Evolutionary conservation across 2,888 invertebrate genomes (phyloP), one percentile per base, ranked within the genome.

Genomic region (Willowsia nigromaculata): DNA sequence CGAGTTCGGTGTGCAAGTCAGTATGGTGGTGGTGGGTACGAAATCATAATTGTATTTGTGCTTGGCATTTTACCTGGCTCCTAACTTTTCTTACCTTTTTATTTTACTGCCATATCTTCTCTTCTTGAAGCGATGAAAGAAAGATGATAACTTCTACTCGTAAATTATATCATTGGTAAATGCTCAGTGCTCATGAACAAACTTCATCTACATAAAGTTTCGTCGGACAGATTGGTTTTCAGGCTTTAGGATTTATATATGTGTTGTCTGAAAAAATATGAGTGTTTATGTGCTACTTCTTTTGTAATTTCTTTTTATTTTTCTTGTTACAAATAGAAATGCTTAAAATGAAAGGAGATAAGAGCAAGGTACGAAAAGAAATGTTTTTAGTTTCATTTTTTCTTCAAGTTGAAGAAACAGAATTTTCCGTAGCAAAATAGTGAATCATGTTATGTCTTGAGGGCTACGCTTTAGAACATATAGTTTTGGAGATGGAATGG

Each of bases 91-190:
- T n/a, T 68, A 82, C 82, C 71, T 71, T 84, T 84, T 30, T 37
- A 37, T 84, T 84, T 84, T 84, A 84, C 71, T 68, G 56, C 65
- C 30, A 30, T 13, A 33, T 56, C 37, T 68, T 71, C 37, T 37
- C 25, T 53, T 37, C 25, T 53, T 43, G 59, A 33, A 56, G 56
- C 80, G 56, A 86, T 68, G 56, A 80, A 65, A 71, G 86, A 65
- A 65, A 56, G 50, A 86, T 86, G 78, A 85, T 85, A 78, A 78
- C 78, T 65, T 59, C 43, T 62, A 50, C 65, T 86, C 86, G 86
- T 86, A 86, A 86, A 86, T 86, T 86, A 86, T 81, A 86, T 71
- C 81, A 86, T 81, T 86, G 80, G 86, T 65, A 68, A 43, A n/a
- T n/a, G n/a, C n/a, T n/a, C n/a, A 65, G 78, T 33, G 43, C 68